Conservation (phyloP, 2,797 vertebrate genomes). For the Micromesistius poutassou region DNA sequence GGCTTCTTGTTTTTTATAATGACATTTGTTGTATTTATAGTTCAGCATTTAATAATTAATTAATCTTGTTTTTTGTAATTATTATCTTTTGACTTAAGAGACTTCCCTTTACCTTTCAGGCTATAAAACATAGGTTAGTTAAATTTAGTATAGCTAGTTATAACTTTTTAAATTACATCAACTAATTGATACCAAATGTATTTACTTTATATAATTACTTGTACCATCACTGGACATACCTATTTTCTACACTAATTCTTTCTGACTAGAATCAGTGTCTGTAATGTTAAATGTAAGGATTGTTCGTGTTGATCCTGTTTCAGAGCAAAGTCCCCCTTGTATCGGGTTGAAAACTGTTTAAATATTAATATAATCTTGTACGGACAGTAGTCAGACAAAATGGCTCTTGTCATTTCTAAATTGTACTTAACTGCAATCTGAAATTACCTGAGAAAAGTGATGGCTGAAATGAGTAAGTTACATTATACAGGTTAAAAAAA, state of each 20-base stretch:
- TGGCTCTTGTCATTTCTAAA: conserved; percentile 11
- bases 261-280: conserved; percentile 45
- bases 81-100: neutral
- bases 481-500: neutral
- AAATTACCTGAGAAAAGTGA: neutral
- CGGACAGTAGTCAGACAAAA: conserved; percentile 54
- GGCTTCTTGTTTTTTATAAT: neutral
- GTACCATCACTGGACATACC: neutral
- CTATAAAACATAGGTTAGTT: neutral
- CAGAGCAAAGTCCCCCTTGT: conserved; percentile 32
- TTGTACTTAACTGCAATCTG: neutral
- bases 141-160: neutral
- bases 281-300: neutral
- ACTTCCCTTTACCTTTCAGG: neutral
- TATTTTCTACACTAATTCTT: neutral
- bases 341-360: conserved; percentile 58
- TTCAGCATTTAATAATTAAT: neutral
- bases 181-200: neutral
- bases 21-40: neutral
- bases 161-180: neutral
- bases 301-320: conserved; percentile 26
- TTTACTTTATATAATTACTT: neutral
- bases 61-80: neutral
- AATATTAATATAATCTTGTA: conserved; percentile 67
- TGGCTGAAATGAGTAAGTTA: neutral